Evolutionary conservation across 1,140 invertebrate genomes (phyloP), one percentile per base, ranked within the genome.

Genomic region (Magallana ariakensis): DNA sequence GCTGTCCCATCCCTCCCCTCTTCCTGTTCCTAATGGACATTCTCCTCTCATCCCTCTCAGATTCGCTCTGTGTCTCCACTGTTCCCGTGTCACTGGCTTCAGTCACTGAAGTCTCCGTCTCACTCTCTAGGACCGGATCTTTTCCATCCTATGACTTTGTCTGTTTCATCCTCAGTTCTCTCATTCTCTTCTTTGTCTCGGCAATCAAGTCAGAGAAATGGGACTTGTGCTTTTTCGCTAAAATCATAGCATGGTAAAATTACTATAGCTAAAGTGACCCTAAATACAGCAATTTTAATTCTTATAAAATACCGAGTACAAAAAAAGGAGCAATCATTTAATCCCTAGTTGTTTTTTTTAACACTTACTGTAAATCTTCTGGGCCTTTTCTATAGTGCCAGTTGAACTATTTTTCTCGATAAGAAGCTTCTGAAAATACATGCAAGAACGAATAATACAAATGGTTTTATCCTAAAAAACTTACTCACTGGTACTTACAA

Each of bases 331-430:
- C 60, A 0, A 33, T 33, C 33, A 33, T 33, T 33, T 33, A 3
- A 33, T 46, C 33, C 33, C 33, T 46, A 2, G 33, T 46, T 46
- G 0, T 5, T 4, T 46, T 2, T 4, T 46, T 84, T 10, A 46
- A 46, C 1, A 84, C 89, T 90, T 58, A 90, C 89, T 62, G 86
- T 90, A 90, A n/a, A 22, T 6, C 81, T 88, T 88, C 33, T 87
- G 85, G 26, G 80, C 87, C 46, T 87, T 88, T 54, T 86, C 83
- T 55, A 90, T 88, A 57, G 85, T 60, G 58, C 58, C 85, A 55
- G 85, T 56, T 33, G 83, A 87, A 46, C 87, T 86, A 56, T 90
- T 82, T 80, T 90, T 90, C 19, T 84, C 57, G 16, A 90, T 87
- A 53, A 84, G 33, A 33, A 88, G 75, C 2, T 60, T 88, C 89